A percentile compares a stretch with the other conserved stretches of the same genome.
phyloP scores from a whole-genome alignment of 1,140 invertebrate genomes.

The Drosophila nasuta region DNA sequence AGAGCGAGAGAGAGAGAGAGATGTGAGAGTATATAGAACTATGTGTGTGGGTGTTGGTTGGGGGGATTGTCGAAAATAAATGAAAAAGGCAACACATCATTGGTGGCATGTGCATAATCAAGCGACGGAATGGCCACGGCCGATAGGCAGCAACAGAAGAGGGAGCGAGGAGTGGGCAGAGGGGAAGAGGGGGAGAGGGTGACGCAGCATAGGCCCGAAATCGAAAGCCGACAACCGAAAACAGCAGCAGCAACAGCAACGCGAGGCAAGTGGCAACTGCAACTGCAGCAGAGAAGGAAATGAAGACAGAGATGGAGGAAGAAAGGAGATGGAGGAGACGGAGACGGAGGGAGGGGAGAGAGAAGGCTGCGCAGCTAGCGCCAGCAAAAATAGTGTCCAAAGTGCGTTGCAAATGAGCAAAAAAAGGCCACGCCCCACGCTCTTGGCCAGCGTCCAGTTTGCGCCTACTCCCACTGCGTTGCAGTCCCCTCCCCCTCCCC shows the following conservation, averaged over 20 bases:
- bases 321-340: too few species aligned
- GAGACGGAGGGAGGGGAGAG: slow-evolving; percentile 9
- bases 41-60: slow-evolving; percentile 2
- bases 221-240: slow-evolving; percentile 53
- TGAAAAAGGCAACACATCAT: slow-evolving; percentile 77
- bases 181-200: slow-evolving; percentile 21
- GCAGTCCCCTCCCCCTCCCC: neutral
- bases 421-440: slow-evolving; percentile 73
- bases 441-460: neutral
- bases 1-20: neutral
- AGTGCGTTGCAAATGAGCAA: slow-evolving; percentile 78
- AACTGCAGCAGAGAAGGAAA: slow-evolving; percentile 17
- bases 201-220: slow-evolving; percentile 54
- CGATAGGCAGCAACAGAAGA: slow-evolving; percentile 1
- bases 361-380: slow-evolving; percentile 60
- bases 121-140: slow-evolving; percentile 23
- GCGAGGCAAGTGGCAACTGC: neutral
- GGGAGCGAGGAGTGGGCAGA: slow-evolving; percentile 6
- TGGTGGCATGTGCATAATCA: slow-evolving; percentile 80
- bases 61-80: slow-evolving; percentile 66
- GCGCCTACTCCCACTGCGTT: neutral
- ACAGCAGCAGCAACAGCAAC: neutral
- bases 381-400: slow-evolving; percentile 57
- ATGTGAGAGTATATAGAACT: slow-evolving; percentile 53
- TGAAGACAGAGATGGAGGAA: neutral